These are phyloP conservation scores for Pagetopsis macropterus DNA, from an alignment of 2,797 vertebrate genomes.

Conservation along the genomic window DNA sequence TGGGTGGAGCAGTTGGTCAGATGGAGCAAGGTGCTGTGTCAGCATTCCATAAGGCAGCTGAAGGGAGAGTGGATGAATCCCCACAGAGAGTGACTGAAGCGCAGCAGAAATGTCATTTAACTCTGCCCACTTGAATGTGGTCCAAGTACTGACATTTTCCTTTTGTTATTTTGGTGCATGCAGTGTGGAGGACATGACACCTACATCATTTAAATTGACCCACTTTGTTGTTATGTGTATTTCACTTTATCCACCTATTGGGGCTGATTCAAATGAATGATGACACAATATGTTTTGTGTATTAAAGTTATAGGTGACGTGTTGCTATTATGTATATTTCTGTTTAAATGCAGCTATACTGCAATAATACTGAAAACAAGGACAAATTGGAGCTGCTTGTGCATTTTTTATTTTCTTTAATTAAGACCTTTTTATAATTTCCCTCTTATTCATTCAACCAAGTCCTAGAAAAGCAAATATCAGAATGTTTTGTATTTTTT, in stretches of 20 bases:
- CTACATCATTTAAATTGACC: not conserved
- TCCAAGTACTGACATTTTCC: slow-evolving; percentile 49
- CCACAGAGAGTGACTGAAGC: slow-evolving; percentile 66
- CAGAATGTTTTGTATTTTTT: not conserved
- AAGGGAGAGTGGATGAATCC: slow-evolving; percentile 72
- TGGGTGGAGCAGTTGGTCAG: slow-evolving; percentile 71
- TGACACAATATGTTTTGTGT: not conserved
- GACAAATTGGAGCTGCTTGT: too few species aligned
- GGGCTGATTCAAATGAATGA: not conserved
- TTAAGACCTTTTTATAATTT: too few species aligned
- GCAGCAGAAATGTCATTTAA: slow-evolving; percentile 67
- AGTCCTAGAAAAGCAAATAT: too few species aligned
- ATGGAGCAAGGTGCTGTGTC: slow-evolving; percentile 75
- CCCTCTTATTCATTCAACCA: too few species aligned
- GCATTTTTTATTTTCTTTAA: too few species aligned
- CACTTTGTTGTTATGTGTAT: slow-evolving; percentile 1
- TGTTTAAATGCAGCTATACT: too few species aligned
- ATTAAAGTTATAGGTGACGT: not conserved
- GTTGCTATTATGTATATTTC: too few species aligned
- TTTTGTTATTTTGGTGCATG: slow-evolving; percentile 25
- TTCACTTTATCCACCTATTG: not conserved
- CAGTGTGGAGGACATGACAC: slow-evolving; percentile 22
- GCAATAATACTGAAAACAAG: too few species aligned
- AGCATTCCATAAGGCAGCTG: slow-evolving; percentile 72
- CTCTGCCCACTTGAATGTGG: slow-evolving; percentile 62